Evolutionary conservation across 2,113 vertebrate species (phyloP), one percentile per base, ranked within the genome.

Genomic region (Alectura lathami): DNA sequence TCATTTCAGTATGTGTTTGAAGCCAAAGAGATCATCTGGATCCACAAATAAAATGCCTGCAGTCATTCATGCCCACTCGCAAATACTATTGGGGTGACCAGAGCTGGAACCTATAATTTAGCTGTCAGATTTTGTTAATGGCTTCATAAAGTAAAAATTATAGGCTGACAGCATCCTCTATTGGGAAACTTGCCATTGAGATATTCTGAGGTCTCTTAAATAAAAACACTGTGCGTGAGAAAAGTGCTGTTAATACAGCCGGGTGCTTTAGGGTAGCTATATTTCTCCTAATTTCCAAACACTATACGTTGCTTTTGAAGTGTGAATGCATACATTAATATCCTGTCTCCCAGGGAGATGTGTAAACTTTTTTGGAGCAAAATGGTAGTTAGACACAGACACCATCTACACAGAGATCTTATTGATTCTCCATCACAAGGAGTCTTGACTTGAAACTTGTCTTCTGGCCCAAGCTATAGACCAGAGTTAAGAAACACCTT

Each of bases 81-180:
- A 96, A 95, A 75, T 36, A 83, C 30, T 95, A 32, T 24, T 86
- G 40, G 62, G 72, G 60, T 90, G 76, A 91, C 83, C 73, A 91
- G 68, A 70, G 48, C 15, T 86, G 36, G 76, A 97, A 81, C 68
- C 56, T 84, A 48, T 83, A 93, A 97, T 95, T 96, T 96, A 91
- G 76, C 54, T 96, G 91, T 94, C 95, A 92, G 45, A 6, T 90
- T 96, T 93, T 86, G 82, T 90, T 95, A 95, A 95, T 88, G 30
- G 24, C 27, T 86, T 53, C 60, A 36, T 94, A 95, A 95, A 96
- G 42, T 62, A 95, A 93, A 96, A 96, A 96, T 94, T 93, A 91
- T 17, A 91, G 73, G n/a, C 64, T 96, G 91, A 88, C 79, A 81
- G 38, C 72, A 72, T 78, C 42, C 42, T 89, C 47, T 67, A 11